These are phyloP conservation scores for Calidris pugnax DNA, from an alignment of 2,113 vertebrate species.

Conservation along the genomic window DNA sequence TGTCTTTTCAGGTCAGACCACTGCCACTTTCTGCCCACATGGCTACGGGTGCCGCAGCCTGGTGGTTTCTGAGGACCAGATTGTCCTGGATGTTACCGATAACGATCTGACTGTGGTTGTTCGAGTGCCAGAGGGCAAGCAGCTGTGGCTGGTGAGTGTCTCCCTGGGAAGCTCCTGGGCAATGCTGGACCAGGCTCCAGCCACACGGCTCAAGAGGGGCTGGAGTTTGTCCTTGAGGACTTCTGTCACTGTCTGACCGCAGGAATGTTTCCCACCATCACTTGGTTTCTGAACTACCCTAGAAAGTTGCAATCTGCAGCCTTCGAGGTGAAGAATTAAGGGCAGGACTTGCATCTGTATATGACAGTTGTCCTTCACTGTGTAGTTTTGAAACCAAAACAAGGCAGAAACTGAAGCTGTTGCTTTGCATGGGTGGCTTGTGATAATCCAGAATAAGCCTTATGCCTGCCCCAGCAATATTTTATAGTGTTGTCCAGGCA, in stretches of 20 bases:
- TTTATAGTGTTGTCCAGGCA: not conserved
- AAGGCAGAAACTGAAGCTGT: not conserved
- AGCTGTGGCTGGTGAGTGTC: slow-evolving; percentile 89
- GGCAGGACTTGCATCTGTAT: not conserved
- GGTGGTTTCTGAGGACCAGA: slow-evolving; percentile 86
- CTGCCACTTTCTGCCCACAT: slow-evolving; percentile 90
- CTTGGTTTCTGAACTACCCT: not conserved
- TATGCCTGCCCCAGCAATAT: not conserved
- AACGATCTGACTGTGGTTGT: slow-evolving; percentile 86
- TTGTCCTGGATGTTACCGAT: slow-evolving; percentile 89
- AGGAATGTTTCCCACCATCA: not conserved
- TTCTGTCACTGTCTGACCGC: not conserved
- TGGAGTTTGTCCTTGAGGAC: not conserved
- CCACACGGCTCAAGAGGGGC: not conserved
- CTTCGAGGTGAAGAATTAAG: not conserved
- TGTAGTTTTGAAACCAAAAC: not conserved
- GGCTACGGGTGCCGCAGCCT: slow-evolving; percentile 88
- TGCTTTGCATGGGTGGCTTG: not conserved
- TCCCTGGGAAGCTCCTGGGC: not conserved
- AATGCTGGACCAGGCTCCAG: not conserved
- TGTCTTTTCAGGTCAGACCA: slow-evolving; percentile 82
- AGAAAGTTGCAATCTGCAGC: not conserved
- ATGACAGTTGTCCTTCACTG: not conserved
- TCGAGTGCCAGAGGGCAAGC: slow-evolving; percentile 84
- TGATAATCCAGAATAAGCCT: not conserved